Percentiles rank a stretch among this genome's conserved stretches.
These are phyloP conservation scores for Perizoma flavofasciatum DNA, from an alignment of 2,888 invertebrate species.

Conservation along the genomic window DNA sequence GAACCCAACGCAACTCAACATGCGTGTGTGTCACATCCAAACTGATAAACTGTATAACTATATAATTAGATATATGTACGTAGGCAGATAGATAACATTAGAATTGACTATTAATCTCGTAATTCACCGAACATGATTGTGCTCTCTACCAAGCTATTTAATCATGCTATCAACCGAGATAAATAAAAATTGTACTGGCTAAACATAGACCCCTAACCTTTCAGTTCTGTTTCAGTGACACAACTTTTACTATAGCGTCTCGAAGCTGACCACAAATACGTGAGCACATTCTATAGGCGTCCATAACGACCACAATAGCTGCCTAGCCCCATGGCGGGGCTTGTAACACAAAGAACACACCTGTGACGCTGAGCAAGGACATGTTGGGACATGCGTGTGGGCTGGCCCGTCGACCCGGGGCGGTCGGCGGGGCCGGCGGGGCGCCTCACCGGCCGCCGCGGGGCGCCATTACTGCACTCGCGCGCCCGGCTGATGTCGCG, in stretches of 20 bases:
- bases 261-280: constrained; percentile 50
- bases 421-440: constrained; percentile 83
- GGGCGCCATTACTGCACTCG: constrained; percentile 77
- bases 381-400: constrained; percentile 76
- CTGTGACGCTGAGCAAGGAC: constrained; percentile 84
- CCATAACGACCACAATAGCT: constrained; percentile 61
- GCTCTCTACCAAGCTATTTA: constrained; percentile 12
- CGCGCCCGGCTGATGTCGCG: constrained; percentile 75
- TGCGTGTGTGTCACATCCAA: constrained; percentile 37
- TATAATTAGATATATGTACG: constrained; percentile 38
- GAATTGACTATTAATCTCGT: constrained; percentile 39
- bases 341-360: constrained; percentile 63
- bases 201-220: constrained; percentile 6
- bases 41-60: constrained; percentile 47
- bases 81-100: constrained; percentile 42
- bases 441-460: constrained; percentile 83
- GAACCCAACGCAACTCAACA: constrained; percentile 47
- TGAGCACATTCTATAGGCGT: constrained; percentile 54
- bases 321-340: constrained; percentile 47
- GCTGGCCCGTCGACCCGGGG: constrained; percentile 82
- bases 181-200: constrained; percentile 11
- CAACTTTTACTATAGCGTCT: constrained; percentile 24
- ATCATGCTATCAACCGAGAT: constrained; percentile 13
- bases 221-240: constrained; percentile 16
- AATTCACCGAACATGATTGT: constrained; percentile 14